These are phyloP conservation scores for Nerophis lumbriciformis DNA, from an alignment of 2,113 vertebrate genomes.

Conservation along the genomic window DNA sequence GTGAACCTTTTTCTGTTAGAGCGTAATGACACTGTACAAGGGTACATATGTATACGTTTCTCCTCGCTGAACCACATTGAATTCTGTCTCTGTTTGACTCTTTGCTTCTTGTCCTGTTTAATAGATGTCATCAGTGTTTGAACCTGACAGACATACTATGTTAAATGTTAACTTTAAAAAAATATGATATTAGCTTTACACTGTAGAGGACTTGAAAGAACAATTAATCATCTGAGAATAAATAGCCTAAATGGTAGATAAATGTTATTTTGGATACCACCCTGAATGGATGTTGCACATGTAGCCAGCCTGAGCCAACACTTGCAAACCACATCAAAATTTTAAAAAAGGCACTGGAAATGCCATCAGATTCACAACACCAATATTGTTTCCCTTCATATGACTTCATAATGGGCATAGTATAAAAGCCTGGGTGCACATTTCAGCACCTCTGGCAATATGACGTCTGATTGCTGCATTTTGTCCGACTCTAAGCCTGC, in stretches of 20 bases:
- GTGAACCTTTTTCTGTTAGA: too few species aligned
- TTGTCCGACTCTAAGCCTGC: neutral
- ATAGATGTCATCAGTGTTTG: too few species aligned
- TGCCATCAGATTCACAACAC: constrained; percentile 42
- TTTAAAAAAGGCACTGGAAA: constrained; percentile 27
- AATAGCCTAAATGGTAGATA: constrained; percentile 33
- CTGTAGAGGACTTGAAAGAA: constrained; percentile 22
- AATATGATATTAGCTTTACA: constrained; percentile 54
- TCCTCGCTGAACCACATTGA: too few species aligned
- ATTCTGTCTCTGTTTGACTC: too few species aligned
- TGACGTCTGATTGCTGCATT: constrained; percentile 23
- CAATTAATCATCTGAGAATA: constrained; percentile 34
- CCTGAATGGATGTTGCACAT: constrained; percentile 31
- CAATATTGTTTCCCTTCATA: constrained; percentile 32
- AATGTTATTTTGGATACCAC: constrained; percentile 37
- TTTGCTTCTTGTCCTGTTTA: too few species aligned
- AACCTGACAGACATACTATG: too few species aligned
- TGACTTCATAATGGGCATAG: constrained; percentile 16
- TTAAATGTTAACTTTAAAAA: constrained; percentile 59
- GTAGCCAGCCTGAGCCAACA: constrained; percentile 23
- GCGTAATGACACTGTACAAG: too few species aligned
- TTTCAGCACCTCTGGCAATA: constrained; percentile 14
- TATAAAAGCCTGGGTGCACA: constrained; percentile 27
- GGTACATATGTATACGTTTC: too few species aligned
- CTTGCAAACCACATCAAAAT: constrained; percentile 38